These are phyloP conservation scores for Pipistrellus pygmaeus DNA, from an alignment of 2,797 vertebrate genomes.

Conservation along the genomic window DNA sequence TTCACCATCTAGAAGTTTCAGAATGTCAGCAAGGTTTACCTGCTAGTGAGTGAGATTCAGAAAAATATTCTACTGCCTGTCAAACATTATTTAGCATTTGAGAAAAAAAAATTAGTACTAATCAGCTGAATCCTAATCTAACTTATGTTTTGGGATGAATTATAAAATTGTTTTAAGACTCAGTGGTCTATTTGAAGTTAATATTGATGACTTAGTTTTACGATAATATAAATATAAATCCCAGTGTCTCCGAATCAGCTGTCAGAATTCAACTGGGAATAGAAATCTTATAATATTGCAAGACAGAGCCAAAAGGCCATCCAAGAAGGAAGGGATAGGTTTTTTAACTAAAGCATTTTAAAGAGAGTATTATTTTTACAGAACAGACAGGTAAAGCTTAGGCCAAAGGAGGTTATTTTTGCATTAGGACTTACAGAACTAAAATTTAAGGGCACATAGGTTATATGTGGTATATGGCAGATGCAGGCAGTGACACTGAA, in stretches of 20 bases:
- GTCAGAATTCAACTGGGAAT: slow-evolving; percentile 17
- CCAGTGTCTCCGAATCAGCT: slow-evolving; percentile 67
- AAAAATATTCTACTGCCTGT: background rate
- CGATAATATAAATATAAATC: background rate
- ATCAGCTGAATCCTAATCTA: background rate
- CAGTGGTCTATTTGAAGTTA: background rate
- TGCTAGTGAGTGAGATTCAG: slow-evolving; percentile 42
- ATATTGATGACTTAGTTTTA: slow-evolving; percentile 17
- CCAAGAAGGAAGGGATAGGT: slow-evolving; percentile 18
- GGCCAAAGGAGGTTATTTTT: slow-evolving; percentile 17
- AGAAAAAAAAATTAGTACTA: slow-evolving; percentile 26
- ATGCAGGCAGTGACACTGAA: slow-evolving; percentile 65
- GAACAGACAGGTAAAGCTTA: slow-evolving; percentile 29
- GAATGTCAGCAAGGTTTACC: slow-evolving; percentile 49
- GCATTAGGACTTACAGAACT: slow-evolving; percentile 46
- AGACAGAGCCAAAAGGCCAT: background rate
- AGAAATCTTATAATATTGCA: slow-evolving; percentile 53
- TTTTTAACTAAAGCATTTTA: slow-evolving; percentile 81
- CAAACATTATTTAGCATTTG: slow-evolving; percentile 50
- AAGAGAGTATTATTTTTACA: slow-evolving; percentile 71
- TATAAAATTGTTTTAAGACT: slow-evolving; percentile 51
- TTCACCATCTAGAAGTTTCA: slow-evolving; percentile 73
- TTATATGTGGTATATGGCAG: background rate
- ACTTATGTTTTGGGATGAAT: slow-evolving; percentile 28
- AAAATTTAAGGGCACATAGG: slow-evolving; percentile 62